Conservation (phyloP, 2,888 invertebrate species). For the Cynaeus angustus region DNA sequence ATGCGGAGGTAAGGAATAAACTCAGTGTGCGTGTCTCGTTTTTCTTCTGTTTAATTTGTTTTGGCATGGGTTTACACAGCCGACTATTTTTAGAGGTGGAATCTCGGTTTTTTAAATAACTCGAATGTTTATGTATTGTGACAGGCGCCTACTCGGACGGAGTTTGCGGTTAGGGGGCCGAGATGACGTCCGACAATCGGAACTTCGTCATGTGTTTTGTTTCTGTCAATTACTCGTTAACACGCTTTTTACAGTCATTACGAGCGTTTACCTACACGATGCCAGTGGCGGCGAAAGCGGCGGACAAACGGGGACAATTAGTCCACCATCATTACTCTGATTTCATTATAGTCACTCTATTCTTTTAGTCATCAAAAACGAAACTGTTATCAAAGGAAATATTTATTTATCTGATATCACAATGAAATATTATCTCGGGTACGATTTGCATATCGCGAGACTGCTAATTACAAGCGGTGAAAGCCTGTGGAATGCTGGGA, state of each 20-base stretch:
- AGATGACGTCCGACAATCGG: slow-evolving; percentile 19
- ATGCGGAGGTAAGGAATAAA: slow-evolving; percentile 36
- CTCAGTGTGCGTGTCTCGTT: slow-evolving; percentile 38
- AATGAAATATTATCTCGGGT: no score
- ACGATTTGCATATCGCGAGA: background rate
- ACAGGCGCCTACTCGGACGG: slow-evolving; percentile 25
- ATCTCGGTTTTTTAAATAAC: slow-evolving; percentile 55
- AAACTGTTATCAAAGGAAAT: background rate
- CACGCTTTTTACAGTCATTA: slow-evolving; percentile 27
- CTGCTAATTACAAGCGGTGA: background rate
- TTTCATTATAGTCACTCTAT: no score
- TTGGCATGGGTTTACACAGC: slow-evolving; percentile 53
- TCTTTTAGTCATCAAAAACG: no score
- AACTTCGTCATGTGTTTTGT: slow-evolving; percentile 13
- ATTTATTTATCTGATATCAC: background rate
- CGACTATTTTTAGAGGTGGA: slow-evolving; percentile 58
- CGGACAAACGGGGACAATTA: background rate
- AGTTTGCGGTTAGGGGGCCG: slow-evolving; percentile 19
- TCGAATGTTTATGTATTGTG: slow-evolving; percentile 43
- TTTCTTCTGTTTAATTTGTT: slow-evolving; percentile 49
- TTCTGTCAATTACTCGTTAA: slow-evolving; percentile 29
- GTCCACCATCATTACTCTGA: background rate
- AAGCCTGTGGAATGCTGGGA: background rate
- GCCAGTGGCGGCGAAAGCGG: background rate
- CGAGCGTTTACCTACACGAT: slow-evolving; percentile 5